phyloP scores from a whole-genome alignment of 2,113 vertebrate genomes.

The Dipodomys stephensi region DNA sequence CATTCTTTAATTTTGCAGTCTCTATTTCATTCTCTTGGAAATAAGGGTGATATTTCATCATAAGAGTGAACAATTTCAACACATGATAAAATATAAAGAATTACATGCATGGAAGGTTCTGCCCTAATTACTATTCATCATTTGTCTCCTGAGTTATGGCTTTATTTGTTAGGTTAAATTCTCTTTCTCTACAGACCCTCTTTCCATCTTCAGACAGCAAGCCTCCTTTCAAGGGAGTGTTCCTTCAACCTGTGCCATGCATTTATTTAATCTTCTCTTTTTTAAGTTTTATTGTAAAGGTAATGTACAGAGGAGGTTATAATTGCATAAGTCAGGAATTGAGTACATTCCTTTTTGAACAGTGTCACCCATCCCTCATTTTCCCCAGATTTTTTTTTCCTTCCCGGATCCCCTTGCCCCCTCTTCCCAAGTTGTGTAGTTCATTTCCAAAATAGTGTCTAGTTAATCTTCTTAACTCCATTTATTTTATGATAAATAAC shows the following conservation, averaged over 20 bases:
- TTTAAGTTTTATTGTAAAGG: too few relatives aligned
- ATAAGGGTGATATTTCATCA: background rate
- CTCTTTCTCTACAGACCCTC: background rate
- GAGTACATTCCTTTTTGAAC: too few relatives aligned
- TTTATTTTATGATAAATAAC: constrained; percentile 3
- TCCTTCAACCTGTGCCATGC: background rate
- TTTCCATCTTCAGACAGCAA: background rate
- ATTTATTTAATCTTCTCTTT: background rate
- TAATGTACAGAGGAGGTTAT: too few relatives aligned
- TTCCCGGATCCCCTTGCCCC: too few relatives aligned
- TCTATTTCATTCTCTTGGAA: constrained; percentile 5
- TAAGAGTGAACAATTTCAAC: background rate
- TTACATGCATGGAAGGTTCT: background rate
- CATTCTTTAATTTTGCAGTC: background rate
- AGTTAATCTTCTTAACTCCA: background rate
- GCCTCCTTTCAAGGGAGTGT: background rate
- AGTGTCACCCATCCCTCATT: too few relatives aligned
- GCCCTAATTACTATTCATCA: constrained; percentile 1
- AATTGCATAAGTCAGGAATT: too few relatives aligned
- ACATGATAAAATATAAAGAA: background rate
- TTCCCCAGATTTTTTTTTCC: too few relatives aligned
- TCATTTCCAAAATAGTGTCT: background rate
- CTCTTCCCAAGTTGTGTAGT: too few relatives aligned
- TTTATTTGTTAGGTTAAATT: background rate
- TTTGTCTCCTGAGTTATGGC: background rate